A percentile compares a stretch with the other conserved stretches of the same genome.
These are phyloP conservation scores for Xiphophorus birchmanni DNA, from an alignment of 2,797 vertebrate genomes.

Conservation along the genomic window DNA sequence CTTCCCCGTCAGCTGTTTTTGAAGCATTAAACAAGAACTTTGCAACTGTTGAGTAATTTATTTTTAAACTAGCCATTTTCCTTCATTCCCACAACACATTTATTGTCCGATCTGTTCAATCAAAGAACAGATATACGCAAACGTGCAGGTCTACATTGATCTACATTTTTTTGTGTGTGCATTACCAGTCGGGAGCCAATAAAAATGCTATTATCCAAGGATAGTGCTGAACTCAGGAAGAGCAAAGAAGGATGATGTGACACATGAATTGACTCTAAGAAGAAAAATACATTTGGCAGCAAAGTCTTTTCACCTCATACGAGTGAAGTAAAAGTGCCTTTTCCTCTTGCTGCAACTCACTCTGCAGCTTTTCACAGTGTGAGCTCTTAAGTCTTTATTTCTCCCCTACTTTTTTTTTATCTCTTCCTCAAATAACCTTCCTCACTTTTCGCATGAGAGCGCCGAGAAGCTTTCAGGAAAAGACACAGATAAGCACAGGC, in stretches of 20 bases:
- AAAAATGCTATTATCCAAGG: slow-evolving; percentile 1
- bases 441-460: slow-evolving; percentile 65
- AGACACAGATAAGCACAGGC: slow-evolving; percentile 24
- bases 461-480: slow-evolving; percentile 67
- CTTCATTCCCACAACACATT: not conserved
- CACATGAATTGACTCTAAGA: slow-evolving; percentile 24
- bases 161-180: not conserved
- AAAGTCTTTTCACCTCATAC: slow-evolving; percentile 32
- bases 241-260: slow-evolving; percentile 26
- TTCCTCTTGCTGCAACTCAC: slow-evolving; percentile 29
- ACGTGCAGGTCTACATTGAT: not conserved
- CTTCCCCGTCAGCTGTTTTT: not conserved
- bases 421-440: slow-evolving; percentile 66
- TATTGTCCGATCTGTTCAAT: slow-evolving; percentile 30
- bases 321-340: slow-evolving; percentile 26
- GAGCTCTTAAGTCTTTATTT: slow-evolving; percentile 62
- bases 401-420: slow-evolving; percentile 17
- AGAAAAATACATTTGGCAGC: slow-evolving; percentile 25
- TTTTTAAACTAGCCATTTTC: not conserved
- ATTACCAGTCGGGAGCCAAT: slow-evolving; percentile 32
- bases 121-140: not conserved
- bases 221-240: slow-evolving; percentile 11
- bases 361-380: slow-evolving; percentile 48
- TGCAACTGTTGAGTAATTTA: not conserved
- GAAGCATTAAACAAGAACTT: not conserved